A percentile compares a stretch with the other conserved stretches of the same genome.
These are phyloP conservation scores for Philonicus albiceps DNA, from an alignment of 2,888 invertebrate species.

Conservation along the genomic window DNA sequence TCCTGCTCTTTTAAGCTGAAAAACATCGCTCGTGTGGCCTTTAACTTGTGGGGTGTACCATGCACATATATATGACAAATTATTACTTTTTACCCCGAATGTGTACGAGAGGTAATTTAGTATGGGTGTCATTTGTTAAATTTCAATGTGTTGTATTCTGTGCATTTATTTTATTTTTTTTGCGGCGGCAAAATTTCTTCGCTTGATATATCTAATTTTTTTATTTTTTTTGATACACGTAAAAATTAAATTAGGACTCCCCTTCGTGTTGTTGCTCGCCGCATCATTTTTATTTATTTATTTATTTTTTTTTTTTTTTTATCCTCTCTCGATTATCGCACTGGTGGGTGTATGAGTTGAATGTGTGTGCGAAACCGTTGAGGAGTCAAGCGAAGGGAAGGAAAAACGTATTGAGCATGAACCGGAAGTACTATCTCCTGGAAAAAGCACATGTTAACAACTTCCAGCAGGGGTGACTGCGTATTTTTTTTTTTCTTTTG, in stretches of 20 bases:
- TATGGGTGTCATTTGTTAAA: not conserved
- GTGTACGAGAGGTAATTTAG: not conserved
- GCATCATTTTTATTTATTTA: not conserved
- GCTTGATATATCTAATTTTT: not conserved
- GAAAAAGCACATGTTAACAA: slow-evolving; percentile 35
- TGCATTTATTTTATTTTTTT: not conserved
- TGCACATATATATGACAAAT: not conserved
- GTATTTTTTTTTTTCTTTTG: not conserved
- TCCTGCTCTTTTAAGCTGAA: not conserved
- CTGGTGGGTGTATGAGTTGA: not conserved
- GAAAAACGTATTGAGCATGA: slow-evolving; percentile 3
- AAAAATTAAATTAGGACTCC: not conserved
- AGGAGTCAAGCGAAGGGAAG: not conserved
- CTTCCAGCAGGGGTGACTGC: not conserved
- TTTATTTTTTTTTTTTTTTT: no score
- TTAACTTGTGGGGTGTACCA: not conserved
- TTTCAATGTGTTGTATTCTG: not conserved
- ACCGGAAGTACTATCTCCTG: slow-evolving; percentile 32
- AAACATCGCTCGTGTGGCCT: not conserved
- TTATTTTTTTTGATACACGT: not conserved
- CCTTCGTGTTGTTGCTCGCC: not conserved
- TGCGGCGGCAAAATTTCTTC: not conserved
- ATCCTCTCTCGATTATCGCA: not conserved
- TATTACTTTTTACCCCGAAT: not conserved
- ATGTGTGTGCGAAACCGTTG: not conserved